Conservation (phyloP, 2,888 invertebrate species). For the Azorinus chamasolen region DNA sequence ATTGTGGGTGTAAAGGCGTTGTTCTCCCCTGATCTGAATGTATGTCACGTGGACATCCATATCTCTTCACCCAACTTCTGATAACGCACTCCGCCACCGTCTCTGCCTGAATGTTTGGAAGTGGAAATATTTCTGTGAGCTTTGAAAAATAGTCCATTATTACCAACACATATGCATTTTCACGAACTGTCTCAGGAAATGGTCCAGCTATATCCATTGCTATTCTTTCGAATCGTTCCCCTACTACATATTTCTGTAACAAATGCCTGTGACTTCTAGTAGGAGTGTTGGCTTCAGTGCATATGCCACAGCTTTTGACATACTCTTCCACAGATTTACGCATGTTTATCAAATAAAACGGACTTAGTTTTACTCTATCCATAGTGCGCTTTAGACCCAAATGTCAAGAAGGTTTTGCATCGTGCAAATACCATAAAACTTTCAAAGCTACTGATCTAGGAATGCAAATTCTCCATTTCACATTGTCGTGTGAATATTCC, state of each 20-base stretch:
- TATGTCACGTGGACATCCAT: slow-evolving; percentile 42
- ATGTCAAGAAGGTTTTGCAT: too few relatives aligned
- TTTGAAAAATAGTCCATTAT: slow-evolving; percentile 63
- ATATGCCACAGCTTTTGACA: slow-evolving; percentile 44
- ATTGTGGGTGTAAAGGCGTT: slow-evolving; percentile 50
- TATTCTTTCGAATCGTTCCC: slow-evolving; percentile 21
- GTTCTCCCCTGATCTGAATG: slow-evolving; percentile 68
- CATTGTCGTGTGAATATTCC: too few relatives aligned
- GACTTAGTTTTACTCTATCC: too few relatives aligned
- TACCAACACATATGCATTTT: slow-evolving; percentile 66
- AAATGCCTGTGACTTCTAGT: slow-evolving; percentile 2
- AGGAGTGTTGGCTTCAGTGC: slow-evolving; percentile 55
- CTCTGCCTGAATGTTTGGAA: slow-evolving; percentile 44
- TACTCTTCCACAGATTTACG: slow-evolving; percentile 46
- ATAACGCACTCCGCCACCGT: slow-evolving; percentile 62
- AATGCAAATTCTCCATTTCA: too few relatives aligned
- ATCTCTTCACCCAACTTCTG: slow-evolving; percentile 43
- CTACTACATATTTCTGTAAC: slow-evolving; percentile 24
- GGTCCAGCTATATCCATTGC: slow-evolving; percentile 62
- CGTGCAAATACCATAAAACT: too few relatives aligned
- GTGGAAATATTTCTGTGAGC: slow-evolving; percentile 44
- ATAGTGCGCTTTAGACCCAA: too few relatives aligned
- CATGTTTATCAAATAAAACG: too few relatives aligned
- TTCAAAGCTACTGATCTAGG: too few relatives aligned
- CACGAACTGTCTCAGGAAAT: slow-evolving; percentile 41